Conservation (phyloP, 2,888 invertebrate genomes). For the Pammene fasciana region DNA sequence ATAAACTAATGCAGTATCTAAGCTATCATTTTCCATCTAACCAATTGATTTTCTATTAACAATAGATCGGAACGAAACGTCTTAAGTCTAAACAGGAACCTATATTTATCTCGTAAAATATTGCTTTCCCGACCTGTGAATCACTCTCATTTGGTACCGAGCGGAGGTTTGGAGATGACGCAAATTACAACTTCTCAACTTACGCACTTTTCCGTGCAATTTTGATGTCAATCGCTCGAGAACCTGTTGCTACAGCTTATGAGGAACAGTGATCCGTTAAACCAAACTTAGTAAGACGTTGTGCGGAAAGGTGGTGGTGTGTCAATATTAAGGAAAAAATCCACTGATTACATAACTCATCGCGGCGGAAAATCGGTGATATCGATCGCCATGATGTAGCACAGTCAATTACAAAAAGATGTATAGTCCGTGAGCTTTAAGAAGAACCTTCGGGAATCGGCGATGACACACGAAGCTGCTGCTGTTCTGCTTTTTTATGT, state of each 20-base stretch:
- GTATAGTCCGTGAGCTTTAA: too few relatives aligned
- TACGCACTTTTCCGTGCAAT: constrained; percentile 66
- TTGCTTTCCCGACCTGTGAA: constrained; percentile 33
- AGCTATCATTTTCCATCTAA: constrained; percentile 9
- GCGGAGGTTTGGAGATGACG: constrained; percentile 50
- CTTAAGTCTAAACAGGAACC: constrained; percentile 16
- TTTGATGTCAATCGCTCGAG: constrained; percentile 57
- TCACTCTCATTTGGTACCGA: constrained; percentile 43
- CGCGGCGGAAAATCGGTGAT: too few relatives aligned
- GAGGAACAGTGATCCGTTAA: constrained; percentile 39
- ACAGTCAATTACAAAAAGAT: too few relatives aligned
- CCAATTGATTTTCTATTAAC: constrained; percentile 32
- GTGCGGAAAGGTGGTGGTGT: too few relatives aligned
- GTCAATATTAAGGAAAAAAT: too few relatives aligned
- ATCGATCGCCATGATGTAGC: too few relatives aligned
- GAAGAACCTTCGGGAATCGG: too few relatives aligned
- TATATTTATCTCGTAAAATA: constrained; percentile 41
- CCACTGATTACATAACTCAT: too few relatives aligned
- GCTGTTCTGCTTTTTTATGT: too few relatives aligned
- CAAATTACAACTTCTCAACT: constrained; percentile 55
- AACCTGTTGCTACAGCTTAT: constrained; percentile 36
- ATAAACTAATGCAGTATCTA: background rate
- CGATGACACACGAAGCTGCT: too few relatives aligned
- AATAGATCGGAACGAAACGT: constrained; percentile 15
- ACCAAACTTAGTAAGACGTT: too few relatives aligned